Evolutionary conservation across 2,888 invertebrate species (phyloP), one percentile per base, ranked within the genome.

Genomic region (Leptinotarsa peninsularis): DNA sequence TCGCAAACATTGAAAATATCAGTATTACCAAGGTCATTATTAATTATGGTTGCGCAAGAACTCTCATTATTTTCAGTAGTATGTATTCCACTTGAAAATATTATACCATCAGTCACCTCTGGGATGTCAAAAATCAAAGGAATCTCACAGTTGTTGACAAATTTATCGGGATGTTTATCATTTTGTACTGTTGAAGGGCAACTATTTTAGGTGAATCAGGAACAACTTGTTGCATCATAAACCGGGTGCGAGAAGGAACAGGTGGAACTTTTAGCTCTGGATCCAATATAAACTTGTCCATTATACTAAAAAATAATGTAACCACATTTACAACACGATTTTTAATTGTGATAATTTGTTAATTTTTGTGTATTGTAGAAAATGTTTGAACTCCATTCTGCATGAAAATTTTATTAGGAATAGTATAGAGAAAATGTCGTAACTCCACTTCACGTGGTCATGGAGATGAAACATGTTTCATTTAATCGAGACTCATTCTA

Each of bases 151-250:
- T 43, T 67, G 49, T 49, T 67, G 67, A 67, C 43, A 18, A 43
- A 67, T 15, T 67, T 49, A 67, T 4, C 43, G 10, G 33, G 18
- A 18, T 67, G 17, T 67, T 67, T 18, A 67, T 67, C 49, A 67
- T 67, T 67, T 67, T 67, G n/a, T 67, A 67, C 49, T 67, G 49
- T 67, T 67, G 67, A 43, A 67, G 43, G 49, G 67, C 67, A 67
- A 43, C 49, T 67, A 67, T 67, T 49, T 14, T 49, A 49, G 49
- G 49, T 49, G 10, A 43, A 49, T 43, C 49, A 18, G 0, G 13
- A 49, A 67, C 67, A 5, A 52, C 52, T 33, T 43, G 43, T 67
- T 67, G n/a, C 18, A 43, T 27, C 67, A 67, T 67, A 4, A 67
- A 67, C 67, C 27, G 27, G 67, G 67, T 67, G 49, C 67, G 21